A percentile compares a stretch with the other conserved stretches of the same genome.
Evolutionary conservation across 2,888 invertebrate species (phyloP).

Genomic region (Tillus elongatus): DNA sequence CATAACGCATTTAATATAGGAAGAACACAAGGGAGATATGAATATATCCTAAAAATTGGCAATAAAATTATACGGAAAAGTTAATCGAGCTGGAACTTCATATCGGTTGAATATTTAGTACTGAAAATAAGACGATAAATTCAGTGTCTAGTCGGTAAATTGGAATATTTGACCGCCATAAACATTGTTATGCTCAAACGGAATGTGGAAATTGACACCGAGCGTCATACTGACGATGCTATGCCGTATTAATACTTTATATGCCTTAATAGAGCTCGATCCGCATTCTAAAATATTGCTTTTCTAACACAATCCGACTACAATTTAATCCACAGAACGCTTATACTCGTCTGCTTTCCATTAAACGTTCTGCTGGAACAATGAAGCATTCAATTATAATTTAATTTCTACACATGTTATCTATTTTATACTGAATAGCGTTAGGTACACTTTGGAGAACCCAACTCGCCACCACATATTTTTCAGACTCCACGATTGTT

Average conservation of each 20-base stretch:
- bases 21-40: conserved; percentile 24
- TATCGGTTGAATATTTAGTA: conserved; percentile 38
- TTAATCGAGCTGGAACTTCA: conserved; percentile 34
- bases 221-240: conserved; percentile 5
- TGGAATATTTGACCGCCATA: conserved; percentile 43
- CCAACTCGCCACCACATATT: too few relatives aligned
- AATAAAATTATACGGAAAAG: conserved; percentile 39
- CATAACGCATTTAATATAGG: conserved; percentile 20
- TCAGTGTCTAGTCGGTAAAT: conserved; percentile 36
- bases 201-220: conserved; percentile 38
- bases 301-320: conserved; percentile 1
- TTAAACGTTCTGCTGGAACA: too few relatives aligned
- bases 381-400: too few relatives aligned
- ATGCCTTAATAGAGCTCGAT: neutral
- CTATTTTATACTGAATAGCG: too few relatives aligned
- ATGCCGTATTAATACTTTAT: conserved; percentile 8
- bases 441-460: too few relatives aligned
- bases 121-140: conserved; percentile 41
- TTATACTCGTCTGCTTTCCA: too few relatives aligned
- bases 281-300: conserved; percentile 1
- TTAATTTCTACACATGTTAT: too few relatives aligned
- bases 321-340: too few relatives aligned
- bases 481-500: too few relatives aligned
- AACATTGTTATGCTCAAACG: conserved; percentile 36
- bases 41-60: conserved; percentile 36